Percentiles rank a stretch among this genome's conserved stretches.
These are phyloP conservation scores for Brachynemurus nebulosus DNA, from an alignment of 2,888 invertebrate genomes.

Conservation along the genomic window DNA sequence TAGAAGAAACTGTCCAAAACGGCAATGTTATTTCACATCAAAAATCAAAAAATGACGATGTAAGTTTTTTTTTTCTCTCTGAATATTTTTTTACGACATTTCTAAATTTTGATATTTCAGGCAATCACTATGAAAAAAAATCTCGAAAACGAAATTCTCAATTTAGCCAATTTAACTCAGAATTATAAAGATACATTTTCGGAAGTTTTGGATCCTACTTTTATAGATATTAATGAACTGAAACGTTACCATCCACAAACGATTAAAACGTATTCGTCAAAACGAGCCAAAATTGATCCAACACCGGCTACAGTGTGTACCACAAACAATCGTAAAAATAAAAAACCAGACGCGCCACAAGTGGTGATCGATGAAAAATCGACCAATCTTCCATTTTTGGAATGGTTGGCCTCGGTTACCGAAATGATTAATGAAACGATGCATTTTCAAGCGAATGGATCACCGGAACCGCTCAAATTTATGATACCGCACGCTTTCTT, in stretches of 20 bases:
- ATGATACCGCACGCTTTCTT: slow-evolving; percentile 57
- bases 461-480: slow-evolving; percentile 51
- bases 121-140: not conserved
- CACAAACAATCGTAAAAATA: not conserved
- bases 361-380: slow-evolving; percentile 24
- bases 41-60: not conserved
- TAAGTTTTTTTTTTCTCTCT: not conserved
- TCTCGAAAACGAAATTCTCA: not conserved
- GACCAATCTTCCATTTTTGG: slow-evolving; percentile 38
- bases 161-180: slow-evolving; percentile 1
- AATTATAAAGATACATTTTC: not conserved
- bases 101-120: not conserved
- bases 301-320: not conserved
- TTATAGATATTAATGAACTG: slow-evolving; percentile 3
- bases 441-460: slow-evolving; percentile 52
- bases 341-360: not conserved
- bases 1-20: slow-evolving; percentile 4
- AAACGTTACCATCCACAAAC: not conserved
- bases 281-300: not conserved
- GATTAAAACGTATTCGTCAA: not conserved
- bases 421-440: slow-evolving; percentile 63
- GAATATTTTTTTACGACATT: not conserved
- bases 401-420: slow-evolving; percentile 63
- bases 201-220: not conserved
- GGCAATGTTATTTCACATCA: not conserved